Percentiles rank a stretch among this genome's conserved stretches.
phyloP scores from a whole-genome alignment of 2,888 invertebrate genomes.

The Uloborus plumipes region DNA sequence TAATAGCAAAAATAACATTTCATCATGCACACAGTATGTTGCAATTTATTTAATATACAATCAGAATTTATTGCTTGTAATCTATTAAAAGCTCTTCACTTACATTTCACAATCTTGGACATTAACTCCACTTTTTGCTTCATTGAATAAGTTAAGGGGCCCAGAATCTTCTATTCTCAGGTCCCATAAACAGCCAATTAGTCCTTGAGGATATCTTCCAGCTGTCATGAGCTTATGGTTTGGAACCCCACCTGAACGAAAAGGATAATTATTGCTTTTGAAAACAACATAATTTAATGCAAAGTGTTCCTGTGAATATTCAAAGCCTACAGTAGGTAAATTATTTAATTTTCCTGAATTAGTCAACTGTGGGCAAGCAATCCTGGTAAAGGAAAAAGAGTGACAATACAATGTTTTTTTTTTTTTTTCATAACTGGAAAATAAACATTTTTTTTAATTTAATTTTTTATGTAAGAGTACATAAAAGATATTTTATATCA shows the following conservation, averaged over 20 bases:
- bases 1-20: too few species aligned
- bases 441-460: too few species aligned
- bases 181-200: constrained; percentile 87
- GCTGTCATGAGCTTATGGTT: constrained; percentile 78
- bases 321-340: neutral
- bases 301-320: neutral
- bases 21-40: too few species aligned
- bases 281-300: neutral
- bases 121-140: constrained; percentile 63
- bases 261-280: neutral
- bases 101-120: constrained; percentile 65
- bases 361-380: too few species aligned
- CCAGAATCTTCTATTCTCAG: constrained; percentile 80
- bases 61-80: neutral
- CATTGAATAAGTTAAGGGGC: constrained; percentile 79
- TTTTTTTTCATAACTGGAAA: too few species aligned
- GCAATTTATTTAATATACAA: too few species aligned
- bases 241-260: constrained; percentile 82
- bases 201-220: constrained; percentile 79
- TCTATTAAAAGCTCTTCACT: constrained; percentile 1
- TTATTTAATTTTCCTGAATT: too few species aligned
- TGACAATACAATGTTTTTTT: too few species aligned
- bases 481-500: too few species aligned
- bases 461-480: too few species aligned
- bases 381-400: too few species aligned